These are phyloP conservation scores for Dermatemys mawii DNA, from an alignment of 2,113 vertebrate species.

Conservation along the genomic window DNA sequence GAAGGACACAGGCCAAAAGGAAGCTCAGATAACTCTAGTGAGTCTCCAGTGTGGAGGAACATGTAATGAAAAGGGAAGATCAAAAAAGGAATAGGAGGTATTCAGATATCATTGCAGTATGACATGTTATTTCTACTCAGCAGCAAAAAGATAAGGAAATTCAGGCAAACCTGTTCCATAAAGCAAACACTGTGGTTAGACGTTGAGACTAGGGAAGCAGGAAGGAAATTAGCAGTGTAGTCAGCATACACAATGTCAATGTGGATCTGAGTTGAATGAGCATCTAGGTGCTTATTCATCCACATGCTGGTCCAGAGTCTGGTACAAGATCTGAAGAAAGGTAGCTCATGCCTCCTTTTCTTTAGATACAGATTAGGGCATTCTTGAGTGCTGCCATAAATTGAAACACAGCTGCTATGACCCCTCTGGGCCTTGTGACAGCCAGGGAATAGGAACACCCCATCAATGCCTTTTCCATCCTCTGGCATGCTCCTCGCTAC, in stretches of 20 bases:
- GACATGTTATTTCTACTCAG: neutral
- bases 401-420: fast-evolving
- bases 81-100: constrained; percentile 60
- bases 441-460: neutral
- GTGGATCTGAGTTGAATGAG: fast-evolving
- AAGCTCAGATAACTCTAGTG: neutral
- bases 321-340: fast-evolving
- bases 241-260: neutral
- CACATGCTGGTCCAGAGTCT: fast-evolving
- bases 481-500: neutral
- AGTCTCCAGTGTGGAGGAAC: neutral
- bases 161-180: neutral
- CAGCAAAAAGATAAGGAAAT: neutral
- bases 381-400: fast-evolving
- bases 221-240: neutral
- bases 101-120: neutral
- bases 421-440: fast-evolving
- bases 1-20: neutral
- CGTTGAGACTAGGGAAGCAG: neutral
- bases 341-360: fast-evolving
- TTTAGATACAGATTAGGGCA: fast-evolving
- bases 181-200: fast-evolving
- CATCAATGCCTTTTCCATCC: fast-evolving
- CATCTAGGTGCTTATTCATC: fast-evolving
- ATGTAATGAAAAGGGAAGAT: constrained; percentile 42